These are phyloP conservation scores for Oligia fasciuncula DNA, from an alignment of 2,888 invertebrate genomes.

Conservation along the genomic window DNA sequence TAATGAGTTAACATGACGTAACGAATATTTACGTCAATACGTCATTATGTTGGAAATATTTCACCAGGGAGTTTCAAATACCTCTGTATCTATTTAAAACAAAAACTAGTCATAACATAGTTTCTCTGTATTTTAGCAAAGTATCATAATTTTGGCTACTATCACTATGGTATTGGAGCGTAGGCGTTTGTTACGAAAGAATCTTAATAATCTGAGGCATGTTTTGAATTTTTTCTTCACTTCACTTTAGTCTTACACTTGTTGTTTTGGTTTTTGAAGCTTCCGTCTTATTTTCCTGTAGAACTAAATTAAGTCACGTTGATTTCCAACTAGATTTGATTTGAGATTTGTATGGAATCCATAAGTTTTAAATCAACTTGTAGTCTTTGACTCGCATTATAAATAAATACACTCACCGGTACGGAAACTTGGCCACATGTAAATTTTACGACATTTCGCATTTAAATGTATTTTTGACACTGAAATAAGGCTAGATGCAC, in stretches of 20 bases:
- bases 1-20: conserved; percentile 4
- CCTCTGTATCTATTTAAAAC: neutral
- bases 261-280: neutral
- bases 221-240: neutral
- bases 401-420: conserved; percentile 3
- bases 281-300: neutral
- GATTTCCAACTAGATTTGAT: neutral
- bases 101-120: neutral
- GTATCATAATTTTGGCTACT: neutral
- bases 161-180: neutral
- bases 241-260: neutral
- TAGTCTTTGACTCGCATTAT: neutral
- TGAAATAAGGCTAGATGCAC: no score
- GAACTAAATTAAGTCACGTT: neutral
- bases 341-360: neutral
- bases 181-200: neutral
- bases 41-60: neutral
- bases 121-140: neutral
- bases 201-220: neutral
- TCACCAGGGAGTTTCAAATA: neutral
- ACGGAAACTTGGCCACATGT: no score
- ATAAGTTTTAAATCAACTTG: neutral
- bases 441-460: no score
- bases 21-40: neutral
- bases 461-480: no score